phyloP scores from a whole-genome alignment of 2,113 vertebrate genomes.

The Tupaia tana region DNA sequence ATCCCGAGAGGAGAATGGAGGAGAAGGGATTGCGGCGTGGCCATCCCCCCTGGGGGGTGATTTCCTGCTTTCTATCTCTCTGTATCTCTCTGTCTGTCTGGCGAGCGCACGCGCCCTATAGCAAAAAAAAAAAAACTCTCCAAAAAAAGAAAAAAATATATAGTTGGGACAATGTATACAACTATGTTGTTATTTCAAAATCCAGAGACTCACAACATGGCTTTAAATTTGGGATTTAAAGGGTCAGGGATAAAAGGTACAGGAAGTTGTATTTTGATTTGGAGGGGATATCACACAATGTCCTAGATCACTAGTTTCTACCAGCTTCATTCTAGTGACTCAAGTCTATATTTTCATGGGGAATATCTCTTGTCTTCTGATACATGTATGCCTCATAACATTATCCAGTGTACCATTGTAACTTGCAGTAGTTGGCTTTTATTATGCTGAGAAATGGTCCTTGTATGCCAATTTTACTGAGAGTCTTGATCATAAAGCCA shows the following conservation, averaged over 20 bases:
- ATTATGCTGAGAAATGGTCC: no score
- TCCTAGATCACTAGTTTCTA: not conserved
- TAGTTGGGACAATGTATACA: not conserved
- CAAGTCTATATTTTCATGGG: not conserved
- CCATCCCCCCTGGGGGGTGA: no score
- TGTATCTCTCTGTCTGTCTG: no score
- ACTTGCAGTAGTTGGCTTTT: not conserved
- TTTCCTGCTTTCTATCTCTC: no score
- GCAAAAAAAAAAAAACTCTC: no score
- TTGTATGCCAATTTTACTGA: no score
- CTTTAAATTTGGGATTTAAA: slow-evolving; percentile 1
- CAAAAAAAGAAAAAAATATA: no score
- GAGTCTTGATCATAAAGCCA: no score
- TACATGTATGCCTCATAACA: not conserved
- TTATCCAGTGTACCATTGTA: not conserved
- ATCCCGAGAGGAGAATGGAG: no score
- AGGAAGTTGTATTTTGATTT: not conserved
- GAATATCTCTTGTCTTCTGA: not conserved
- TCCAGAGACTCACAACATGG: not conserved
- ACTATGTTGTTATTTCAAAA: not conserved
- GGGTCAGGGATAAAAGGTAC: not conserved
- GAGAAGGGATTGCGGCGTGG: no score
- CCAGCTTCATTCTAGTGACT: not conserved
- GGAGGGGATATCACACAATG: not conserved
- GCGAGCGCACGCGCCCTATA: no score